Conservation (phyloP, 2,113 vertebrate species). For the Dasypus novemcinctus region DNA sequence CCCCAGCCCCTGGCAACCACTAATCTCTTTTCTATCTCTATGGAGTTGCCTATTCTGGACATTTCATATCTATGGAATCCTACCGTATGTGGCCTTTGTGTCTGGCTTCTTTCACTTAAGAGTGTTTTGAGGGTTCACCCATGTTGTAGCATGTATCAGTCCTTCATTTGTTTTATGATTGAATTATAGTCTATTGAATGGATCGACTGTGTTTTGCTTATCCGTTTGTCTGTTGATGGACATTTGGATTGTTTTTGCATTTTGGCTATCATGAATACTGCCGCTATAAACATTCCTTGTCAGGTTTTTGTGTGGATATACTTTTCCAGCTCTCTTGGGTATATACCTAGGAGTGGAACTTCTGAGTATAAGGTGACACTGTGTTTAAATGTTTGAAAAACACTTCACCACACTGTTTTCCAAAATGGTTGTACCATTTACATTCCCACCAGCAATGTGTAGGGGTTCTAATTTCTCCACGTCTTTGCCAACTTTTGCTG, state of each 20-base stretch:
- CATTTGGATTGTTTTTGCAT: background rate
- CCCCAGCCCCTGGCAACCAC: background rate
- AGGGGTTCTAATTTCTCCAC: background rate
- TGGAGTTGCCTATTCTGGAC: background rate
- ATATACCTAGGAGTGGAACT: background rate
- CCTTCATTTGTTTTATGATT: background rate
- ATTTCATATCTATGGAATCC: conserved; percentile 5
- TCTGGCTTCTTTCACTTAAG: conserved; percentile 23
- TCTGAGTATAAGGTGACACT: background rate
- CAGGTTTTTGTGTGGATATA: background rate
- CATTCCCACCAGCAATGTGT: background rate
- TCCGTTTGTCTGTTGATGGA: background rate
- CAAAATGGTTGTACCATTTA: background rate
- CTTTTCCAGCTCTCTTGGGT: background rate
- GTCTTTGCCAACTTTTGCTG: background rate
- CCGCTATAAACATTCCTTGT: background rate
- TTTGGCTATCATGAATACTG: background rate
- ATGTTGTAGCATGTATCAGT: background rate
- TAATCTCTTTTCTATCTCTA: background rate
- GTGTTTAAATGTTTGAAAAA: conserved; percentile 16
- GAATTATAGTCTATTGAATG: background rate
- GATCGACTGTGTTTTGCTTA: background rate
- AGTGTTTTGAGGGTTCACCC: background rate
- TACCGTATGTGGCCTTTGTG: background rate
- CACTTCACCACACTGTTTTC: background rate